Conservation (phyloP, 2,888 invertebrate species). For the Drosophila neutralis region DNA sequence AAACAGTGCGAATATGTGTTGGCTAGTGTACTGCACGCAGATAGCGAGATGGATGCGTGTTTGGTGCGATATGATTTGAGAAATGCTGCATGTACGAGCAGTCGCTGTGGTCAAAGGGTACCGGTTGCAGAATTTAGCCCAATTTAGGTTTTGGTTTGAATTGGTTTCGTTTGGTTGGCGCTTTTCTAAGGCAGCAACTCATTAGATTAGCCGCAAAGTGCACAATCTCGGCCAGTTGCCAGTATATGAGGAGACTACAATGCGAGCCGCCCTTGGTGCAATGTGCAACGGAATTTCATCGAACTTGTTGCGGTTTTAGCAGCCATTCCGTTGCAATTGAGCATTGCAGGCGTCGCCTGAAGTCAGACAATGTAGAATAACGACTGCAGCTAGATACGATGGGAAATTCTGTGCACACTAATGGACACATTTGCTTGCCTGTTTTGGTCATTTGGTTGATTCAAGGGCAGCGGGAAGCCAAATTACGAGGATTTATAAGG, state of each 20-base stretch:
- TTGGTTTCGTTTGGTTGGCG: conserved; percentile 17
- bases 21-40: conserved; percentile 33
- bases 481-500: conserved; percentile 46
- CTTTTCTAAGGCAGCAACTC: conserved; percentile 32
- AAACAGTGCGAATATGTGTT: conserved; percentile 11
- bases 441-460: conserved; percentile 25
- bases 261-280: conserved; percentile 1
- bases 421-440: conserved; percentile 45
- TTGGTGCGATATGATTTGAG: conserved; percentile 54
- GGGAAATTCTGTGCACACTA: conserved; percentile 44
- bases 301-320: conserved; percentile 38
- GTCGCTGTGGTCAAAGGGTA: conserved; percentile 45
- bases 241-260: conserved; percentile 1
- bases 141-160: conserved; percentile 10
- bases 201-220: conserved; percentile 64
- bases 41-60: not conserved
- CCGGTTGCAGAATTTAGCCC: not conserved
- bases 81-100: conserved; percentile 54
- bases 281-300: conserved; percentile 39
- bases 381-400: conserved; percentile 27
- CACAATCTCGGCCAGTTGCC: conserved; percentile 48
- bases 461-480: conserved; percentile 14
- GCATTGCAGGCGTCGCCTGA: conserved; percentile 49
- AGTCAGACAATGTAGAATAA: conserved; percentile 58
- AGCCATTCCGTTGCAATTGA: conserved; percentile 35